A percentile compares a stretch with the other conserved stretches of the same genome.
Conservation (phyloP, 2,797 vertebrate species). For the Tangara arthus region DNA sequence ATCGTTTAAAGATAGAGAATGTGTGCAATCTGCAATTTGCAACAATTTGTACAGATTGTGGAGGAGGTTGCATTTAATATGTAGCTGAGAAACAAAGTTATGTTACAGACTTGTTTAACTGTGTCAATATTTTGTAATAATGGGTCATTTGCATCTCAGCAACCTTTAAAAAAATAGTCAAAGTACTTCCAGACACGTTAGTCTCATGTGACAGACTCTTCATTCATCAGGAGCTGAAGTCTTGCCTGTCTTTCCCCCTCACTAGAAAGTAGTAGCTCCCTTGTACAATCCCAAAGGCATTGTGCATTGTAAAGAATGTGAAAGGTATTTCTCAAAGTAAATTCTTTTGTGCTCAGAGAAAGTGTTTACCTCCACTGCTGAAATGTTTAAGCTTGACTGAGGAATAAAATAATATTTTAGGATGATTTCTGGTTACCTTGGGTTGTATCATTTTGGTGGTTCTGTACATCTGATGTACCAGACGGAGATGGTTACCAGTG, state of each 20-base stretch:
- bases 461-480: fast-evolving
- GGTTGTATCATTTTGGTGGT: background rate
- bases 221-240: background rate
- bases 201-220: background rate
- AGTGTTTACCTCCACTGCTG: background rate
- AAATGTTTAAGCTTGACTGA: background rate
- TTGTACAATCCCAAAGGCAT: background rate
- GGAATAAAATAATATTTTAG: background rate
- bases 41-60: background rate
- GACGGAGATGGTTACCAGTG: background rate
- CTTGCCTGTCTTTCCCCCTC: background rate
- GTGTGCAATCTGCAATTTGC: slow-evolving; percentile 23
- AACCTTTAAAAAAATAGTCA: background rate
- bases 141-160: background rate
- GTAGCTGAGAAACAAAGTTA: background rate
- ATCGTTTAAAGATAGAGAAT: background rate
- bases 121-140: background rate
- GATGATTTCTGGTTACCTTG: background rate
- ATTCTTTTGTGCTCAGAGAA: background rate
- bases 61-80: background rate
- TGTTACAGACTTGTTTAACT: background rate
- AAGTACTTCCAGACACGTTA: background rate
- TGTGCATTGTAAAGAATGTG: background rate
- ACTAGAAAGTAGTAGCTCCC: background rate
- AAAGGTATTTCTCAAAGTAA: slow-evolving; percentile 13